Conservation (phyloP, 2,888 invertebrate genomes). For the Siphlonurus alternatus region DNA sequence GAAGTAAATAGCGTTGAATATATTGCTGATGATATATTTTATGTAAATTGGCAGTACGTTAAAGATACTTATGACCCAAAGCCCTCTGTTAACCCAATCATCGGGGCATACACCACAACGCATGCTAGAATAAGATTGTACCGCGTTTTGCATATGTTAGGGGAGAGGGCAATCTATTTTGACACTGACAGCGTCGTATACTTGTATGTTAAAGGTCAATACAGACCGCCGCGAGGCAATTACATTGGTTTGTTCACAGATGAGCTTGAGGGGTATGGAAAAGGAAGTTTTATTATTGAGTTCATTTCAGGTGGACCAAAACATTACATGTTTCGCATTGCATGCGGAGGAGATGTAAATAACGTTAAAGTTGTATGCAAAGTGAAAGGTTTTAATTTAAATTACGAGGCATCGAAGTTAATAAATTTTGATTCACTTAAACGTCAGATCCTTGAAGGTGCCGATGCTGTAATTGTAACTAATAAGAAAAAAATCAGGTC, state of each 20-base stretch:
- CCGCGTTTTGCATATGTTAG: constrained; percentile 19
- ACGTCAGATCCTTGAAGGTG: constrained; percentile 7
- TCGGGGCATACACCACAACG: constrained; percentile 23
- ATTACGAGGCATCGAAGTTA: constrained; percentile 11
- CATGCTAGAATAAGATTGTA: constrained; percentile 21
- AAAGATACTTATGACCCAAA: constrained; percentile 13
- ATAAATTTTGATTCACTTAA: constrained; percentile 15
- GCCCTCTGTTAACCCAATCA: constrained; percentile 17
- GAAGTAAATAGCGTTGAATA: constrained; percentile 13
- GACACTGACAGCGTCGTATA: constrained; percentile 24
- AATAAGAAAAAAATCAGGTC: neutral
- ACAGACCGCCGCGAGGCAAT: constrained; percentile 17
- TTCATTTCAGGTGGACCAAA: constrained; percentile 23
- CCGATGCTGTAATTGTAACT: neutral
- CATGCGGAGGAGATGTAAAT: constrained; percentile 10
- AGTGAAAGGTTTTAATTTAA: constrained; percentile 18
- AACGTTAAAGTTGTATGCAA: constrained; percentile 14
- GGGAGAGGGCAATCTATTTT: constrained; percentile 20
- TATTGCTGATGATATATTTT: constrained; percentile 14
- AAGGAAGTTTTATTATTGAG: constrained; percentile 18
- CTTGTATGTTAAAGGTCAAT: constrained; percentile 9
- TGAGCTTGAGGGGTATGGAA: constrained; percentile 19
- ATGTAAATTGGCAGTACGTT: constrained; percentile 15
- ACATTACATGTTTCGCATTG: constrained; percentile 19
- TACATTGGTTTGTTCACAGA: constrained; percentile 22